These are phyloP conservation scores for Poecile montanus DNA, from an alignment of 2,797 vertebrate species.

Conservation along the genomic window DNA sequence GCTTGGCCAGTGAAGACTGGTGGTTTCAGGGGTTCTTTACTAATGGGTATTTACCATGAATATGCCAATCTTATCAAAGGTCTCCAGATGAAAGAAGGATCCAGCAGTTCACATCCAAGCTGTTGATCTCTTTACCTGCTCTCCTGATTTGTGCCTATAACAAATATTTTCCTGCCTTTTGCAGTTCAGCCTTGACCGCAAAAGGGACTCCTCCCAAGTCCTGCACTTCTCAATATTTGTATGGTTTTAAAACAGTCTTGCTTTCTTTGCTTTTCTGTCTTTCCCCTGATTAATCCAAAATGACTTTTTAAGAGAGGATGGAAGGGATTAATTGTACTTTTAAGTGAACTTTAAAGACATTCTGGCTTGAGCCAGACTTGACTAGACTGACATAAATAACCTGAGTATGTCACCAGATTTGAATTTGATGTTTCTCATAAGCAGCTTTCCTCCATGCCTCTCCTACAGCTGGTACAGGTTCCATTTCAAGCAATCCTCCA, in stretches of 20 bases:
- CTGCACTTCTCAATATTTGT: conserved; percentile 25
- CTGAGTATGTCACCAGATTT: background rate
- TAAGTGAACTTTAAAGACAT: conserved; percentile 52
- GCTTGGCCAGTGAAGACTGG: background rate
- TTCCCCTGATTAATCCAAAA: conserved; percentile 44
- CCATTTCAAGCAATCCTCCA: background rate
- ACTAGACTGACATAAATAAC: conserved; percentile 45
- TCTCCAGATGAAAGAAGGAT: background rate
- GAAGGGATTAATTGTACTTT: conserved; percentile 67
- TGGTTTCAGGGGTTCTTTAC: background rate
- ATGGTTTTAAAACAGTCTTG: conserved; percentile 19
- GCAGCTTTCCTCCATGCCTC: background rate
- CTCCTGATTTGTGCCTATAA: background rate
- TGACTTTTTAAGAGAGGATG: conserved; percentile 45
- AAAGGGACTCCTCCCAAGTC: conserved; percentile 19
- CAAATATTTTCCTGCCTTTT: background rate
- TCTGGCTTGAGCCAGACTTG: conserved; percentile 31
- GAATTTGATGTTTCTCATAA: background rate
- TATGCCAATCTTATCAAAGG: background rate
- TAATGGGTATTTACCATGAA: background rate
- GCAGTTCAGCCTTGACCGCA: background rate
- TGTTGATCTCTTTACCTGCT: conserved; percentile 1
- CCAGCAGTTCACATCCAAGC: background rate
- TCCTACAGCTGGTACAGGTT: background rate
- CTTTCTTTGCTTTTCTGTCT: conserved; percentile 2